Evolutionary conservation across 2,113 vertebrate genomes (phyloP).

Genomic region (Aviceda subcristata): DNA sequence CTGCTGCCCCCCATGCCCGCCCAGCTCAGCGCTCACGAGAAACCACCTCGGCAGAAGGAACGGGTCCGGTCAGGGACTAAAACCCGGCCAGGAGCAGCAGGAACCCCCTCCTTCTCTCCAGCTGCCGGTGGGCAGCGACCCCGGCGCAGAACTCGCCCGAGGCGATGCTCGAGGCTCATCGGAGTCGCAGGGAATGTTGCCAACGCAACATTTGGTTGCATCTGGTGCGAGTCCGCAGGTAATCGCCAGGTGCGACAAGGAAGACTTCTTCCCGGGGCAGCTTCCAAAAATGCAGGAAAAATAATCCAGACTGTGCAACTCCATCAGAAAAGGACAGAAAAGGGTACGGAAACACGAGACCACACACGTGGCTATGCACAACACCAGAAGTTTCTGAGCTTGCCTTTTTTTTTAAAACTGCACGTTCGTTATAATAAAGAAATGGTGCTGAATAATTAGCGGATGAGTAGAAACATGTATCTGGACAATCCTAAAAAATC

Average conservation of each 20-base stretch:
- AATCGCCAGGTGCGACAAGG: background rate
- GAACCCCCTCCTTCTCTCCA: background rate
- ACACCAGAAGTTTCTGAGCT: background rate
- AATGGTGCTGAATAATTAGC: background rate
- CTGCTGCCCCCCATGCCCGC: background rate
- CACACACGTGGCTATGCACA: background rate
- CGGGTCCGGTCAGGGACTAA: background rate
- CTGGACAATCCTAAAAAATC: background rate
- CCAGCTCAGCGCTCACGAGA: background rate
- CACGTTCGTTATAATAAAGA: background rate
- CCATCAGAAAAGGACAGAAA: background rate
- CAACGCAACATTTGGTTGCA: background rate
- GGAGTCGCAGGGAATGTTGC: background rate
- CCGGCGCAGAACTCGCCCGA: fast-evolving
- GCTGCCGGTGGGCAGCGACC: background rate
- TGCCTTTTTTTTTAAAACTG: background rate
- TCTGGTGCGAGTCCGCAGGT: background rate
- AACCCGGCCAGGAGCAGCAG: background rate
- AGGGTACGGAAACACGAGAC: background rate
- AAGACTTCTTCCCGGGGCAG: constrained; percentile 21
- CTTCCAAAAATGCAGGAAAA: background rate
- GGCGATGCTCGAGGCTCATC: background rate
- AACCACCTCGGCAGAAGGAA: background rate
- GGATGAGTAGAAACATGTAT: background rate
- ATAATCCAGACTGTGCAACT: background rate